Evolutionary conservation across 2,113 vertebrate species (phyloP), one percentile per base, ranked within the genome.

Genomic region (Sialia sialis): DNA sequence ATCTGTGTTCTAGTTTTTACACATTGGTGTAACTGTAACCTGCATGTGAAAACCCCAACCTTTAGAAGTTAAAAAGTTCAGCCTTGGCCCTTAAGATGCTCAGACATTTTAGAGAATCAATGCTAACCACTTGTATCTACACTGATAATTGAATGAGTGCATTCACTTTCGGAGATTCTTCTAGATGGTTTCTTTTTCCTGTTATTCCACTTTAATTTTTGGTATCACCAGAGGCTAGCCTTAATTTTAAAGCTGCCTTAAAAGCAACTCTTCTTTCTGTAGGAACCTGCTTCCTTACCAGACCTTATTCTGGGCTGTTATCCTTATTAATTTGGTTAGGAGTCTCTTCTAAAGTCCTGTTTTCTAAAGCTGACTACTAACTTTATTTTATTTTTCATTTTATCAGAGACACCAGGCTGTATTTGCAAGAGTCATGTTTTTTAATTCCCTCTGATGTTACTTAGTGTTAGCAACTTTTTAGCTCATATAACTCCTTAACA

Each of bases 91-190:
- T 39, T 59, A 63, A 39, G 11, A 7, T 59, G 6, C 5, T 62
- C 34, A 64, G 21, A 48, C 0, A 0, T 11, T 52, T 43, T 32
- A 48, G 39, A 4, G 30, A 79, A 43, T 55, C 20, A 38, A 7
- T 30, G 30, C 7, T 46, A 54, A 62, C 2, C 4, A 32, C 38
- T 44, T 84, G 9, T 15, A 90, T 21, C 17, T 70, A 76, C 15
- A 7, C 3, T 67, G 10, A 5, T 78, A 43, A 81, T 16, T 87
- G 22, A 78, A 75, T 79, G 20, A 22, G 5, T 63, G 5, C 6
- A 32, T 2, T 3, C 26, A 6, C 7, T 23, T 51, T 84, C 67
- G 39, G 18, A 68, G 52, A 68, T 26, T 5, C 29, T 87, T 80
- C 32, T 48, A 29, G 23, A 63, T 27, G 6, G 0, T 21, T 73